Conservation (phyloP, 2,113 vertebrate genomes). For the Centropus bengalensis region DNA sequence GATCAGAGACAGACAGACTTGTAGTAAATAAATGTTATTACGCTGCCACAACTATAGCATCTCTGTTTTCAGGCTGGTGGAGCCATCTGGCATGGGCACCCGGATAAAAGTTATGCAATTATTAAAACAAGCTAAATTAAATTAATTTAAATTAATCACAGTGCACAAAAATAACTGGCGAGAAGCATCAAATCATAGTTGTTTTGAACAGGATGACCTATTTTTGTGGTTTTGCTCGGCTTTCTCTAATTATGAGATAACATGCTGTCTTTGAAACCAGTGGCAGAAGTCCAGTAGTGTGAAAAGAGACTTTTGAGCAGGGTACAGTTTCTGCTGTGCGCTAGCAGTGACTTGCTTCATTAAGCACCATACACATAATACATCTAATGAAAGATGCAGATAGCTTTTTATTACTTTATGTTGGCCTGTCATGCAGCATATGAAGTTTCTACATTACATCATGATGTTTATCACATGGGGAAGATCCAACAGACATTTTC, state of each 20-base stretch:
- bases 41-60: conserved; percentile 27
- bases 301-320: not conserved
- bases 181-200: conserved; percentile 19
- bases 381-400: not conserved
- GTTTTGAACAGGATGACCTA: conserved; percentile 47
- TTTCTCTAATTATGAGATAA: conserved; percentile 34
- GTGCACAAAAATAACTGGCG: conserved; percentile 28
- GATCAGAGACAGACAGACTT: not conserved
- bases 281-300: not conserved
- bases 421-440: not conserved
- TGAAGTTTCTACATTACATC: not conserved
- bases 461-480: not conserved
- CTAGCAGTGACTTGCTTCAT: not conserved
- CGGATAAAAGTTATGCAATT: conserved; percentile 53
- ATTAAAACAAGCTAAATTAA: conserved; percentile 71
- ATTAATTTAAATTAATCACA: conserved; percentile 69
- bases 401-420: not conserved
- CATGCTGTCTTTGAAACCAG: not conserved
- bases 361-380: not conserved
- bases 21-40: conserved; percentile 62
- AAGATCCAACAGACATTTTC: not conserved
- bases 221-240: conserved; percentile 43
- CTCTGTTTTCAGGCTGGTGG: conserved; percentile 43
- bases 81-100: conserved; percentile 37
- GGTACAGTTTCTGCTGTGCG: not conserved